phyloP scores from a whole-genome alignment of 2,888 invertebrate genomes.

The Drosophila planitibia region DNA sequence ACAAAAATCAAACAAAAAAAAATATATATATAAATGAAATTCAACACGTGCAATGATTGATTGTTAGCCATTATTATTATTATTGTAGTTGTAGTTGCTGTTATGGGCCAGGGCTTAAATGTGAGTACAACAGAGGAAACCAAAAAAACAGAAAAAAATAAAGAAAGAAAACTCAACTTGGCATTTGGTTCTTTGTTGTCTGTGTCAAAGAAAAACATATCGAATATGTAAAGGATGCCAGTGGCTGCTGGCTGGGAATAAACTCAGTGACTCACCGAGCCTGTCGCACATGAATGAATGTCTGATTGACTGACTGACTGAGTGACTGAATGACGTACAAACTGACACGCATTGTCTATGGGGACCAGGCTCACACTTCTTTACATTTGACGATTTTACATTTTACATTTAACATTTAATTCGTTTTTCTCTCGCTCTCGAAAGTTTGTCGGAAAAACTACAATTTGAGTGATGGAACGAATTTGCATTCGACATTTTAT shows the following conservation, averaged over 20 bases:
- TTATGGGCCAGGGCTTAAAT: slow-evolving; percentile 28
- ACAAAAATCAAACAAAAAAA: slow-evolving; percentile 32
- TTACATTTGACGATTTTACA: slow-evolving; percentile 48
- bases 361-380: slow-evolving; percentile 49
- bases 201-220: slow-evolving; percentile 11
- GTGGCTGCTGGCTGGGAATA: slow-evolving; percentile 14
- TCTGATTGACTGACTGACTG: slow-evolving; percentile 47
- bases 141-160: not conserved
- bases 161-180: slow-evolving; percentile 23
- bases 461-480: slow-evolving; percentile 80
- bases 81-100: slow-evolving; percentile 23
- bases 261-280: slow-evolving; percentile 36
- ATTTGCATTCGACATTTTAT: slow-evolving; percentile 71
- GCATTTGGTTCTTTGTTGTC: slow-evolving; percentile 51
- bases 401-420: slow-evolving; percentile 52
- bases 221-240: slow-evolving; percentile 34
- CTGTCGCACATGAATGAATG: slow-evolving; percentile 48
- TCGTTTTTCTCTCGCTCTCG: slow-evolving; percentile 50
- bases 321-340: slow-evolving; percentile 44
- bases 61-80: slow-evolving; percentile 59
- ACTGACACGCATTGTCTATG: slow-evolving; percentile 73
- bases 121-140: slow-evolving; percentile 1
- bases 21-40: slow-evolving; percentile 17
- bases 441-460: slow-evolving; percentile 56
- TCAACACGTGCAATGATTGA: slow-evolving; percentile 77